These are phyloP conservation scores for Aratinga solstitialis DNA, from an alignment of 2,797 vertebrate species.

Conservation along the genomic window DNA sequence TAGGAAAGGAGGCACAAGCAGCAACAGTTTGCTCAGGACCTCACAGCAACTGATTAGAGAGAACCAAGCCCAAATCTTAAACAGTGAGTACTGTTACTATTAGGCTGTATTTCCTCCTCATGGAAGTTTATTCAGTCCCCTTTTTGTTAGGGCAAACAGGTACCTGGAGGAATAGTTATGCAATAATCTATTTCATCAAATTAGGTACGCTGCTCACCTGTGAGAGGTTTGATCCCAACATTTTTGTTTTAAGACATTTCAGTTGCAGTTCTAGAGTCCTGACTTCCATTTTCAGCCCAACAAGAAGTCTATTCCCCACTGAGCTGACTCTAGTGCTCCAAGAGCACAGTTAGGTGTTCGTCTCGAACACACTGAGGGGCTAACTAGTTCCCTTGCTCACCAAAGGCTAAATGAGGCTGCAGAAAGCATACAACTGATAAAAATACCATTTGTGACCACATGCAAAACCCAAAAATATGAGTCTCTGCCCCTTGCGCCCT, in stretches of 20 bases:
- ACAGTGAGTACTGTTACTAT: neutral
- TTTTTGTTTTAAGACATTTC: neutral
- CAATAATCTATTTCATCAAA: neutral
- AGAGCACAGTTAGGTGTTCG: neutral
- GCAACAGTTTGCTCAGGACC: neutral
- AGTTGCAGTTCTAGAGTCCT: neutral
- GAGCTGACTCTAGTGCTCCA: neutral
- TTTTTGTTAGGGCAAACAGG: neutral
- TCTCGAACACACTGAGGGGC: accelerated
- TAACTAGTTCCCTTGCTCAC: neutral
- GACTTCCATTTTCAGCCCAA: neutral
- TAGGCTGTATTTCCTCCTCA: neutral
- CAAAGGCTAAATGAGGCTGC: neutral
- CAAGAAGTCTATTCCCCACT: neutral
- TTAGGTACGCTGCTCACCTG: neutral
- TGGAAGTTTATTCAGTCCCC: neutral
- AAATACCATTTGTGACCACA: neutral
- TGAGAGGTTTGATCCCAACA: neutral
- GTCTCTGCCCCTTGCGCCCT: neutral
- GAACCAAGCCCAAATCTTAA: neutral
- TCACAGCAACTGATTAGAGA: neutral
- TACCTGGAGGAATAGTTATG: neutral
- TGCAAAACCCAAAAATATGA: neutral
- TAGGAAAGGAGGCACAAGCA: neutral
- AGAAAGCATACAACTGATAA: neutral